Conservation (phyloP, 1,140 invertebrate genomes). For the Brachionus rotundiformis region DNA sequence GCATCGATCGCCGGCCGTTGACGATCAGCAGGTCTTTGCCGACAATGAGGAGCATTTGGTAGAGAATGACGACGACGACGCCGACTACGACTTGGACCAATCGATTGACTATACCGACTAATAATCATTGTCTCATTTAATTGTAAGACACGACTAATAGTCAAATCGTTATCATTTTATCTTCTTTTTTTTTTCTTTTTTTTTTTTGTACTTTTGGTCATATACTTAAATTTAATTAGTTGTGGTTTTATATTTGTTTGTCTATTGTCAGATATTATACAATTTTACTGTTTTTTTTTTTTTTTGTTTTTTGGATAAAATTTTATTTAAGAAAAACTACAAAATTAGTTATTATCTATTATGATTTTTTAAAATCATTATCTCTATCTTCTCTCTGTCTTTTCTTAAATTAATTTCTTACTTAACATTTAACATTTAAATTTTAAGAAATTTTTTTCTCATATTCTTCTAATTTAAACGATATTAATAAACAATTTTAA, state of each 20-base stretch:
- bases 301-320: neutral
- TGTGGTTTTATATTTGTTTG: slow-evolving; percentile 30
- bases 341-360: no score
- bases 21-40: neutral
- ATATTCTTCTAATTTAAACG: no score
- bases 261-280: slow-evolving; percentile 30
- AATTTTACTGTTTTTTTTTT: neutral
- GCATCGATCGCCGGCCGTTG: no score
- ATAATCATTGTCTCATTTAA: no score
- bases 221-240: neutral
- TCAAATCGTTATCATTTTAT: neutral
- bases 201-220: no score
- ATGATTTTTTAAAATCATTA: no score
- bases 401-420: no score
- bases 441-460: no score
- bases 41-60: neutral
- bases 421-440: no score
- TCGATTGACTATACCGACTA: slow-evolving; percentile 33
- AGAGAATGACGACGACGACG: slow-evolving; percentile 5
- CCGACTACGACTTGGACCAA: neutral
- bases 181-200: slow-evolving; percentile 31
- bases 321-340: no score
- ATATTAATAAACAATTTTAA: no score
- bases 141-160: neutral
- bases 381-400: no score